phyloP scores from a whole-genome alignment of 2,113 vertebrate species.

The Callithrix jacchus region DNA sequence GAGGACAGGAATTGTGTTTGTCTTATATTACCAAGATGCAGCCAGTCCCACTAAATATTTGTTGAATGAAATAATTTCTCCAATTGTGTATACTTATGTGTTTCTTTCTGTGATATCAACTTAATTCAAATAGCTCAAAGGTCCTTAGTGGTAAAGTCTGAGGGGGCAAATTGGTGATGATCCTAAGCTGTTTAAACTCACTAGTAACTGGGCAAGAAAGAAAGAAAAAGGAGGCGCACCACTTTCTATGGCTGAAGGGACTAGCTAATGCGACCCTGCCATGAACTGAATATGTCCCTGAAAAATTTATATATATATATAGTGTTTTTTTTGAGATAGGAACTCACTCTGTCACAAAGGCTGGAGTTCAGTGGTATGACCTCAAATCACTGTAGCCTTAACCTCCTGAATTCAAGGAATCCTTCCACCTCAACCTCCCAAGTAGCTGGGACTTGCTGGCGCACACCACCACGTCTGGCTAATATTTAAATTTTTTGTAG shows the following conservation, averaged over 20 bases:
- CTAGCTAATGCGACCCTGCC: background rate
- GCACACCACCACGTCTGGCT: no score
- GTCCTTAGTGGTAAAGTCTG: background rate
- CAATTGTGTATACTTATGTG: background rate
- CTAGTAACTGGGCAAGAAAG: background rate
- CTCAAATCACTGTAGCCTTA: no score
- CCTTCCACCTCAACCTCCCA: no score
- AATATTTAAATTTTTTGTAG: no score
- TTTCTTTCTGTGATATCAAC: background rate
- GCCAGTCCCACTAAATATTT: background rate
- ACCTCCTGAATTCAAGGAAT: no score
- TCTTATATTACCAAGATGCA: background rate
- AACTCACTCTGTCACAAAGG: no score
- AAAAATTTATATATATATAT: background rate
- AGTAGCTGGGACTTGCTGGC: no score
- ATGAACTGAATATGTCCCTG: background rate
- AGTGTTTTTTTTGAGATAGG: no score
- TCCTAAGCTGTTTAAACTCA: background rate
- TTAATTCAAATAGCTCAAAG: constrained; percentile 18
- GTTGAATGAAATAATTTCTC: constrained; percentile 38
- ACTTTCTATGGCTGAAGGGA: background rate
- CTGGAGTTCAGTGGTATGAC: no score
- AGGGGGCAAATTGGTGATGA: background rate
- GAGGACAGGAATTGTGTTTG: background rate
- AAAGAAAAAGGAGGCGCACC: background rate